These are phyloP conservation scores for Cataglyphis cursor DNA, from an alignment of 2,888 invertebrate species.

Conservation along the genomic window DNA sequence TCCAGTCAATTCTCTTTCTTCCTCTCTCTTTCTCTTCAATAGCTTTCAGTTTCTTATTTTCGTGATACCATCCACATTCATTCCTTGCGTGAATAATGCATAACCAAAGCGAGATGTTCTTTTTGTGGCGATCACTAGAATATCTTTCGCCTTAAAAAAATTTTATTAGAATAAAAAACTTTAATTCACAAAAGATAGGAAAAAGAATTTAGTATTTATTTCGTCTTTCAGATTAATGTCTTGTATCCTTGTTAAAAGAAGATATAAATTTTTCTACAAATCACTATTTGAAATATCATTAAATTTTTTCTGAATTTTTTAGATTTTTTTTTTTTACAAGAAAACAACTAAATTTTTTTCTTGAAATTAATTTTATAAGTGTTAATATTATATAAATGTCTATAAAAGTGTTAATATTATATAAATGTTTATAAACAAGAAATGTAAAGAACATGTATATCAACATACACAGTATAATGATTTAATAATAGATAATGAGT, in stretches of 20 bases:
- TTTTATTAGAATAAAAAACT: neutral
- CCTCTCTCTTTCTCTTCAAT: neutral
- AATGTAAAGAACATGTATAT: neutral
- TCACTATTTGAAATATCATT: neutral
- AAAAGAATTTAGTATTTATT: neutral
- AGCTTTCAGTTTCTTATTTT: neutral
- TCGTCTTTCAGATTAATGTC: neutral
- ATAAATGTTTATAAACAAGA: neutral
- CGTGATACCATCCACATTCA: neutral
- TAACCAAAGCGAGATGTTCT: neutral
- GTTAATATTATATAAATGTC: too few relatives aligned
- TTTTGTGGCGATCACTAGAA: neutral
- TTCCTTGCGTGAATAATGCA: slow-evolving; percentile 35
- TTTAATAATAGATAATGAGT: neutral
- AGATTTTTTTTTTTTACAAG: neutral
- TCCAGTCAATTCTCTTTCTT: neutral
- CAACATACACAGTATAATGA: neutral
- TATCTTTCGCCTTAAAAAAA: neutral
- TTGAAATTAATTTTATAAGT: neutral
- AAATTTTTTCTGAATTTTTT: neutral
- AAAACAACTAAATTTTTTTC: neutral
- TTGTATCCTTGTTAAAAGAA: neutral
- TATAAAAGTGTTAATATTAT: neutral
- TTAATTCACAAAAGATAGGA: neutral
- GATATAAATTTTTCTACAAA: neutral